phyloP scores from a whole-genome alignment of 2,888 invertebrate genomes.

The Ormyrus labotus region DNA sequence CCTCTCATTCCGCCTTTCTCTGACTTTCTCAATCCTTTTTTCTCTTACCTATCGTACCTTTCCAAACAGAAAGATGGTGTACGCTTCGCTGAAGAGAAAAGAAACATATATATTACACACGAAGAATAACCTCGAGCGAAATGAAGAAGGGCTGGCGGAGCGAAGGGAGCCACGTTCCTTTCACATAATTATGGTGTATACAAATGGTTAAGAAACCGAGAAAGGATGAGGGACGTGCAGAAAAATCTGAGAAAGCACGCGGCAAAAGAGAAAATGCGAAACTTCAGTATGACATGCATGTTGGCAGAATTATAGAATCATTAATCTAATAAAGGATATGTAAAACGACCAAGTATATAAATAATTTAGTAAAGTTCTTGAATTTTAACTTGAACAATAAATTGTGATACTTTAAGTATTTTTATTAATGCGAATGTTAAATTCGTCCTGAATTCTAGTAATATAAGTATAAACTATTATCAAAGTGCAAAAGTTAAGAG shows the following conservation, averaged over 20 bases:
- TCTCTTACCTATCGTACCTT: not conserved
- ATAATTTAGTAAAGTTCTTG: too few relatives aligned
- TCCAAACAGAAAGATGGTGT: slow-evolving; percentile 10
- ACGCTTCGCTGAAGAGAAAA: not conserved
- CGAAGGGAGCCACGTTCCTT: not conserved
- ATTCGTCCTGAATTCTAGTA: too few relatives aligned
- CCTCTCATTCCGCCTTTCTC: slow-evolving; percentile 1
- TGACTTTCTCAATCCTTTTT: slow-evolving; percentile 19
- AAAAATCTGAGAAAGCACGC: not conserved
- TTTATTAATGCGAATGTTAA: too few relatives aligned
- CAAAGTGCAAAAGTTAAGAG: too few relatives aligned
- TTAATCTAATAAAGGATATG: too few relatives aligned
- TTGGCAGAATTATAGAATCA: too few relatives aligned
- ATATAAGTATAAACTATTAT: too few relatives aligned
- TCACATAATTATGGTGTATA: too few relatives aligned
- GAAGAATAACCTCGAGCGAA: slow-evolving; percentile 32
- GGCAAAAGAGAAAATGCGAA: not conserved
- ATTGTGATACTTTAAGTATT: too few relatives aligned
- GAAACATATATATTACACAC: not conserved
- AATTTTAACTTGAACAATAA: too few relatives aligned
- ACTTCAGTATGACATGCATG: slow-evolving; percentile 28
- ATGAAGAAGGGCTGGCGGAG: slow-evolving; percentile 14
- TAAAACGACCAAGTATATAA: too few relatives aligned
- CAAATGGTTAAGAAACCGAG: not conserved
- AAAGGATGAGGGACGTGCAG: not conserved